phyloP scores from a whole-genome alignment of 2,888 invertebrate species.

The Myopa testacea region DNA sequence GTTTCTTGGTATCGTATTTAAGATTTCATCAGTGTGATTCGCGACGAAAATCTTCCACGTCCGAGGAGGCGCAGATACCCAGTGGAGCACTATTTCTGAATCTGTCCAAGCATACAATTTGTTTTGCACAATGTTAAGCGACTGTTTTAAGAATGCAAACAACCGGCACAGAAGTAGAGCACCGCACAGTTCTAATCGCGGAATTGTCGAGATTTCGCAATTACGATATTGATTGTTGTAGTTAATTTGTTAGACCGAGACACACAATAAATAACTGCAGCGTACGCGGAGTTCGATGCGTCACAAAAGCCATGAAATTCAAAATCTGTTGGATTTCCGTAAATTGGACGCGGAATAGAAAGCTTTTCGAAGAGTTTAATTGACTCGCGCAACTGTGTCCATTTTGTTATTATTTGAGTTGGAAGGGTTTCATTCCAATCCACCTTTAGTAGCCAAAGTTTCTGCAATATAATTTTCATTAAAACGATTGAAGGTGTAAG shows the following conservation, averaged over 20 bases:
- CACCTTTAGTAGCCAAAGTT: background rate
- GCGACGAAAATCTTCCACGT: constrained; percentile 52
- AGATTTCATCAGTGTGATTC: constrained; percentile 47
- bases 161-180: constrained; percentile 9
- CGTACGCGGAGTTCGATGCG: constrained; percentile 16
- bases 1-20: constrained; percentile 1
- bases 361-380: background rate
- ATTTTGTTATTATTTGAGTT: background rate
- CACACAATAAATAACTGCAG: constrained; percentile 18
- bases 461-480: constrained; percentile 1
- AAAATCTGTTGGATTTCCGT: too few relatives aligned
- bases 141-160: background rate
- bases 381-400: background rate
- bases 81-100: constrained; percentile 47
- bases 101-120: constrained; percentile 45
- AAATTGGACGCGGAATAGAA: too few relatives aligned
- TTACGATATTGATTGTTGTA: background rate
- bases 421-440: background rate
- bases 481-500: background rate
- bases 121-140: background rate
- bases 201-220: constrained; percentile 19
- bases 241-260: background rate
- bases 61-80: constrained; percentile 46
- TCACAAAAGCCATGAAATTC: constrained; percentile 2
- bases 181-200: constrained; percentile 16